Base-by-base conservation (phyloP, 2,888 invertebrate species). In the Caenorhabditis auriculariae region DNA sequence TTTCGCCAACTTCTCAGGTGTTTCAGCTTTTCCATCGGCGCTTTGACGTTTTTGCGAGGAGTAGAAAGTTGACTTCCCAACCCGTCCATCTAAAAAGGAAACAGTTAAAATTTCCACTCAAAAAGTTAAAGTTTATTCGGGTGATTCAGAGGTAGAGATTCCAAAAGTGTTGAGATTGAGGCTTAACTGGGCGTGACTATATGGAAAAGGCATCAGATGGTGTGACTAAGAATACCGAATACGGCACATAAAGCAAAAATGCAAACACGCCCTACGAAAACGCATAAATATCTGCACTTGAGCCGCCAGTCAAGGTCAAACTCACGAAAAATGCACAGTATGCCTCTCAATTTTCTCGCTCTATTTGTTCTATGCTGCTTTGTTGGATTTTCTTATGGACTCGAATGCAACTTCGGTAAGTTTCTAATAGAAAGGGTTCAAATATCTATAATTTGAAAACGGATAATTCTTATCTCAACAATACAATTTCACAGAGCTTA, bases 1-100 rank as follows among this genome's bases (percentile, higher is more conserved):
- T 24, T 23, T 3, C 29, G 42, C 42, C 32, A 7, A 50, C 46
- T 39, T 29, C 4, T 52, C 52, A 2, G 52, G 19, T n/a, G n/a
- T n/a, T n/a, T 35, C 38, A 17, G 57, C 50, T 17, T 59, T 58
- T 4, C 41, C 46, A 24, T 63, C 54, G 12, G 61, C 60, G 17
- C 62, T 63, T 45, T 42, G 21, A 38, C 58, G 54, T 23, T 28
- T 35, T n/a, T n/a, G n/a, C n/a, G n/a, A n/a, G 12, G 63, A 58
- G 55, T 58, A 63, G 38, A 63, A 63, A 3, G 47, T 59, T 7
- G 63, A 63, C 17, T 63, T 56, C 26, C 58, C 58, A n/a, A 47
- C 38, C 23, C 46, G 47, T 23, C 47, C 49, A 35, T 19, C 63
- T 58, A 52, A 38, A n/a, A n/a, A n/a, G n/a, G n/a, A n/a, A n/a